Conservation (phyloP, 2,113 vertebrate genomes). For the Taxidea taxus region DNA sequence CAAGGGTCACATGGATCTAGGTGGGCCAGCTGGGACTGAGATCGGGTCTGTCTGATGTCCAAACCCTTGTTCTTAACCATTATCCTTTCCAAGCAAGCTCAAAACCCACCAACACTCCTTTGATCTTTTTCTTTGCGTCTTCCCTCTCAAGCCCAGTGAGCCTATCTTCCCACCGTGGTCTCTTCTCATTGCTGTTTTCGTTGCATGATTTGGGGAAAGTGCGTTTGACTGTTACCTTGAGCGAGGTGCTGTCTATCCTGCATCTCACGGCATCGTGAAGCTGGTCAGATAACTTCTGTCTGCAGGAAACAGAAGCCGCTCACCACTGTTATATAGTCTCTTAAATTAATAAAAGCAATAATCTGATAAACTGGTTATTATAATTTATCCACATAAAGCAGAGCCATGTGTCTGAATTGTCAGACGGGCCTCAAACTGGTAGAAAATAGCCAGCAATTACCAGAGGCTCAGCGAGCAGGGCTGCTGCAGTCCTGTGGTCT, state of each 20-base stretch:
- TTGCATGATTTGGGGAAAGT: neutral
- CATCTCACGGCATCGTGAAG: neutral
- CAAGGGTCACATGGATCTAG: neutral
- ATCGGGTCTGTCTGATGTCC: neutral
- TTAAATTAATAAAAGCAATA: conserved; percentile 61
- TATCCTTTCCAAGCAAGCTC: neutral
- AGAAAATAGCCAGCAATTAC: conserved; percentile 64
- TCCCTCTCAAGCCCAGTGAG: neutral
- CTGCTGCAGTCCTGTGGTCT: conserved; percentile 55
- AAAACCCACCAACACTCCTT: neutral
- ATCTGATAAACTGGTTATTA: conserved; percentile 57
- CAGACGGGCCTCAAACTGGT: neutral
- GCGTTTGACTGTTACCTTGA: neutral
- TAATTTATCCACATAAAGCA: conserved; percentile 50
- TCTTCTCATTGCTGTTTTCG: neutral
- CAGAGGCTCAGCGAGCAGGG: conserved; percentile 11
- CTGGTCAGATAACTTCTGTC: neutral
- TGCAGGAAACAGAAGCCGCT: conserved; percentile 53
- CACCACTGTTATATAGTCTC: conserved; percentile 6
- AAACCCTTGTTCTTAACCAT: neutral
- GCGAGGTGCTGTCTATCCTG: neutral
- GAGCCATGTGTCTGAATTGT: conserved; percentile 20
- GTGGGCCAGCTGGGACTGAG: neutral
- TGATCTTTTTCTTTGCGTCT: neutral
- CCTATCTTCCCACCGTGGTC: neutral